Base-by-base conservation (phyloP, 2,113 vertebrate species). In the Dinomys branickii region DNA sequence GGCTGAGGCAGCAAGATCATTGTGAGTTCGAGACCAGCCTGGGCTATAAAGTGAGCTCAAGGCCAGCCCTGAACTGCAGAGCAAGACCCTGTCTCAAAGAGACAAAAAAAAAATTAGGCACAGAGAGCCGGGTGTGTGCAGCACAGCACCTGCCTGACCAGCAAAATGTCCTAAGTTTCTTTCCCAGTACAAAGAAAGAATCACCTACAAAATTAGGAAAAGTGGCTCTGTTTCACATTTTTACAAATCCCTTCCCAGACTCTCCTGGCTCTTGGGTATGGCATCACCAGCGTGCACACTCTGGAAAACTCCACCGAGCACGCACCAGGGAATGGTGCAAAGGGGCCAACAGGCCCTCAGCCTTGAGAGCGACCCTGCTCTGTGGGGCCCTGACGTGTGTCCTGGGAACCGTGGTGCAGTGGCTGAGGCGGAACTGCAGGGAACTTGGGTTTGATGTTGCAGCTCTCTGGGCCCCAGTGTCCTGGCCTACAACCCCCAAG, bases 321-420 rank as follows among this genome's bases (percentile, higher is more conserved):
- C 28, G 33, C 2, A 5, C 3, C 44, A 65, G 67, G 41, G 17
- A 71, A 50, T 9, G 61, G 44, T 58, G 20, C n/a, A 9, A 69
- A 35, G 61, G 12, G 7, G 50, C 65, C 59, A n/a, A 19, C 16
- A 20, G 1, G 10, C 13, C 88, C 58, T 78, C 33, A n/a, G 52
- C 8, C 3, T n/a, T 5, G 9, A 81, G 81, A 28, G 12, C 19
- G 20, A 8, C 38, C 26, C 54, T 59, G 38, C 44, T 20, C 56
- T 4, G 3, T 9, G 35, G 63, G 28, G 14, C 80, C 35, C 0
- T 0, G 7, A 3, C 73, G 20, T 41, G 54, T n/a, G 1, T 30
- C 50, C n/a, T 44, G 65, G 44, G 41, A 38, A 24, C 50, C 26
- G 52, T n/a, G 54, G 67, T 63, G 0, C 22, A 22, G 16, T 2